Percentiles rank a stretch among this genome's conserved stretches.
Conservation (phyloP, 2,113 vertebrate genomes). For the Pontoporia blainvillei region DNA sequence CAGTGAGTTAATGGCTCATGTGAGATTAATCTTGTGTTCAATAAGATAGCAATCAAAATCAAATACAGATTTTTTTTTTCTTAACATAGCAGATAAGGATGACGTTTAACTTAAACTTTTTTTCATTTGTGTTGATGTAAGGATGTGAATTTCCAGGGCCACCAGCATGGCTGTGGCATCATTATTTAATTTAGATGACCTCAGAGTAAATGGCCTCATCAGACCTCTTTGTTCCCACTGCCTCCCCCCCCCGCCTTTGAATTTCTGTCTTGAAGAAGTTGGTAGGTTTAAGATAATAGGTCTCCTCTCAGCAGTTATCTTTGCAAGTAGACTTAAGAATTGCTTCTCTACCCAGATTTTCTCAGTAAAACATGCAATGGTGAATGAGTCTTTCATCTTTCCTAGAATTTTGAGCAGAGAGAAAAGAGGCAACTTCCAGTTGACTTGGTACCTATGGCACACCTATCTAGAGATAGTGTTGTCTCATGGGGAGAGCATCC, state of each 20-base stretch:
- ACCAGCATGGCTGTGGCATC: background rate
- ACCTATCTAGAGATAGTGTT: background rate
- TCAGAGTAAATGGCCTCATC: background rate
- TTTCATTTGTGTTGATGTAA: background rate
- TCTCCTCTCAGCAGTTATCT: background rate
- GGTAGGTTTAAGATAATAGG: constrained; percentile 3
- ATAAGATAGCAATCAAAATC: background rate
- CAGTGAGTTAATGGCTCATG: background rate
- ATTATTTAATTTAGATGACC: background rate
- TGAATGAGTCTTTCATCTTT: background rate
- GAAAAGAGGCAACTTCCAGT: background rate
- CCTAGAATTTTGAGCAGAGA: constrained; percentile 15
- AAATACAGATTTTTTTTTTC: background rate
- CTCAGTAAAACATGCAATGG: background rate
- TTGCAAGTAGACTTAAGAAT: constrained; percentile 17
- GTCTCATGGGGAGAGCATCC: background rate
- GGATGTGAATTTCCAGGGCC: background rate
- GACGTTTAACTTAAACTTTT: background rate
- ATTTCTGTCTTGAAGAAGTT: background rate
- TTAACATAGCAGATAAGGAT: background rate
- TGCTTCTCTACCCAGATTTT: background rate
- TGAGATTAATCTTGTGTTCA: constrained; percentile 5
- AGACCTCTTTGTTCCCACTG: background rate
- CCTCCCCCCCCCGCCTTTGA: background rate
- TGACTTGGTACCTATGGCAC: background rate